Percentiles rank a stretch among this genome's conserved stretches.
phyloP scores from a whole-genome alignment of 2,113 vertebrate genomes.

The Phycodurus eques region DNA sequence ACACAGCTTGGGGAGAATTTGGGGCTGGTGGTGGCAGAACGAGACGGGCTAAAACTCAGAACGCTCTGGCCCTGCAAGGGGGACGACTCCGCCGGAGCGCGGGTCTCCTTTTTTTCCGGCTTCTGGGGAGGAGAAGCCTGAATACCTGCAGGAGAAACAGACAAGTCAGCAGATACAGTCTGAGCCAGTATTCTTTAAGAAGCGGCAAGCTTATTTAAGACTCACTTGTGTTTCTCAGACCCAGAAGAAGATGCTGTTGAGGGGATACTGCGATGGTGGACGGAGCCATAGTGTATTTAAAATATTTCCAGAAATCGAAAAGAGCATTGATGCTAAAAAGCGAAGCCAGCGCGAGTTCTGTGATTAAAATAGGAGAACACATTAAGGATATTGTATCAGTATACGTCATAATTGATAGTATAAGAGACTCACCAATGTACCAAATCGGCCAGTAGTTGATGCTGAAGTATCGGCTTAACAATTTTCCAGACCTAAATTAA shows the following conservation, averaged over 20 bases:
- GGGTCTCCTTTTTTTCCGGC: slow-evolving; percentile 73
- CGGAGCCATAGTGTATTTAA: slow-evolving; percentile 88
- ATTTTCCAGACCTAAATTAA: slow-evolving; percentile 82
- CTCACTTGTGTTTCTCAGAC: slow-evolving; percentile 77
- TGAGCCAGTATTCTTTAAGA: background rate
- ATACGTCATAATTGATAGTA: background rate
- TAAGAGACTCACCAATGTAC: slow-evolving; percentile 87
- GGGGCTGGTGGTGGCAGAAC: slow-evolving; percentile 81
- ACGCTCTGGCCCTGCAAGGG: slow-evolving; percentile 89
- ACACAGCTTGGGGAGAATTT: slow-evolving; percentile 84
- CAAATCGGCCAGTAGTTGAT: slow-evolving; percentile 89
- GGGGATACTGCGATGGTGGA: slow-evolving; percentile 78
- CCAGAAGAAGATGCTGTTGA: slow-evolving; percentile 82
- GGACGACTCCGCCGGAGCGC: slow-evolving; percentile 73
- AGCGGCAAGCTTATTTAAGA: background rate
- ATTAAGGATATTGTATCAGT: background rate
- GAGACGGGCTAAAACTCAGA: slow-evolving; percentile 89
- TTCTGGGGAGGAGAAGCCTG: slow-evolving; percentile 77
- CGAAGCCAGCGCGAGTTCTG: slow-evolving; percentile 83
- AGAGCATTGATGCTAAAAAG: slow-evolving; percentile 92
- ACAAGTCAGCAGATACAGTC: background rate
- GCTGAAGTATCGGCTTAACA: slow-evolving; percentile 86
- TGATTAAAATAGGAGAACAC: background rate
- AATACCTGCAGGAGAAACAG: slow-evolving; percentile 65
- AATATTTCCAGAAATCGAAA: slow-evolving; percentile 96